Conservation (phyloP, 1,140 invertebrate genomes). For the Panonychus citri region DNA sequence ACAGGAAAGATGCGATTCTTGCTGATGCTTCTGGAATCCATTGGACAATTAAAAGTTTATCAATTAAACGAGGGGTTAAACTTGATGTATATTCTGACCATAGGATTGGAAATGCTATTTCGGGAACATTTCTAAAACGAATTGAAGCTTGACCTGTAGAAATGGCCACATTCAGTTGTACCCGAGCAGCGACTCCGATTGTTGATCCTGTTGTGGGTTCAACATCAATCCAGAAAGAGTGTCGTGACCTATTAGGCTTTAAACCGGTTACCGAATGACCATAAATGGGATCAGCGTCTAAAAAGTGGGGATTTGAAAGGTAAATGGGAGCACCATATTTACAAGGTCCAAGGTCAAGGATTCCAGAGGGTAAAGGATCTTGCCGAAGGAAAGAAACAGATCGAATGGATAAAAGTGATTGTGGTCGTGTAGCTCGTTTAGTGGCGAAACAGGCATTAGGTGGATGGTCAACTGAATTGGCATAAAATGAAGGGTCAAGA, state of each 20-base stretch:
- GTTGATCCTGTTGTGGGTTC: slow-evolving; percentile 38
- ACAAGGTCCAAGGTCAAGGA: slow-evolving; percentile 10
- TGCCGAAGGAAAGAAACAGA: neutral
- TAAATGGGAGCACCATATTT: slow-evolving; percentile 49
- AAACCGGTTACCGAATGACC: slow-evolving; percentile 39
- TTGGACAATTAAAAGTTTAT: neutral
- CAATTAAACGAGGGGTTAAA: neutral
- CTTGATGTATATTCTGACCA: slow-evolving; percentile 8
- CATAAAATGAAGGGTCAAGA: slow-evolving; percentile 5
- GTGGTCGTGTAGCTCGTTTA: neutral
- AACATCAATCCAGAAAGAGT: slow-evolving; percentile 55
- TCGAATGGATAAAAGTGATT: neutral
- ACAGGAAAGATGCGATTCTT: neutral
- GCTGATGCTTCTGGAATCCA: neutral
- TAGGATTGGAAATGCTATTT: slow-evolving; percentile 15
- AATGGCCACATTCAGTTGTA: slow-evolving; percentile 15
- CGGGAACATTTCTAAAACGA: slow-evolving; percentile 12
- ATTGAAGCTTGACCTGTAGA: slow-evolving; percentile 6
- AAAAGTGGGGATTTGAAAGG: slow-evolving; percentile 73
- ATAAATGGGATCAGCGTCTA: slow-evolving; percentile 51
- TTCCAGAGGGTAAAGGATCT: slow-evolving; percentile 6
- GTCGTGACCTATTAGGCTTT: slow-evolving; percentile 40
- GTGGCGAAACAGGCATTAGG: slow-evolving; percentile 8
- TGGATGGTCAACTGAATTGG: slow-evolving; percentile 7
- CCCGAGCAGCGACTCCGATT: slow-evolving; percentile 8